phyloP scores from a whole-genome alignment of 1,140 invertebrate species.

The Nilaparvata lugens region DNA sequence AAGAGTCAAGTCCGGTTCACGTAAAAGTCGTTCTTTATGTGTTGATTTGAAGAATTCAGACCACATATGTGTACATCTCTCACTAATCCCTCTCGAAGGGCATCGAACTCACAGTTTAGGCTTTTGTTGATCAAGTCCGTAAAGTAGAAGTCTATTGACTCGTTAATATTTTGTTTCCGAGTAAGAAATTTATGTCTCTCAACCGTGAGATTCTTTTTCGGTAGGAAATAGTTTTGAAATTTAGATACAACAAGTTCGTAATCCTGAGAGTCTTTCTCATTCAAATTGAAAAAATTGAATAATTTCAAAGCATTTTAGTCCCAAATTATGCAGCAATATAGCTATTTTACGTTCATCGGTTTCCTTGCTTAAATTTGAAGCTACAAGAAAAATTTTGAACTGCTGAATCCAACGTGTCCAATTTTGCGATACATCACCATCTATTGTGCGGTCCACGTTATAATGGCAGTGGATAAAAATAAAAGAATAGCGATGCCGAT shows the following conservation, averaged over 20 bases:
- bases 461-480: too few relatives aligned
- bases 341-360: constrained; percentile 23
- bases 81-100: constrained; percentile 20
- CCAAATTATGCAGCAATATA: constrained; percentile 24
- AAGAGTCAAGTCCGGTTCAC: constrained; percentile 4
- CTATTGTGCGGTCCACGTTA: too few relatives aligned
- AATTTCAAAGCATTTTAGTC: constrained; percentile 22
- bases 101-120: constrained; percentile 22
- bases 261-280: constrained; percentile 1
- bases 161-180: constrained; percentile 20
- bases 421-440: not conserved
- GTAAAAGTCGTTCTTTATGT: not conserved
- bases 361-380: constrained; percentile 25
- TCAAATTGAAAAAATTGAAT: constrained; percentile 21
- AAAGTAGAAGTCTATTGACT: constrained; percentile 23
- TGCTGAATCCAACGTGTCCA: not conserved
- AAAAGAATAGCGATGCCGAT: too few relatives aligned
- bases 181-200: constrained; percentile 27
- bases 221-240: constrained; percentile 23
- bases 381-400: constrained; percentile 20
- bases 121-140: constrained; percentile 24
- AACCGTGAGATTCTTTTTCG: constrained; percentile 22
- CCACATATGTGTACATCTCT: constrained; percentile 17
- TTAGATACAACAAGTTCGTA: not conserved
- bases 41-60: not conserved